These are phyloP conservation scores for Pissodes strobi DNA, from an alignment of 1,140 invertebrate genomes.

Conservation along the genomic window DNA sequence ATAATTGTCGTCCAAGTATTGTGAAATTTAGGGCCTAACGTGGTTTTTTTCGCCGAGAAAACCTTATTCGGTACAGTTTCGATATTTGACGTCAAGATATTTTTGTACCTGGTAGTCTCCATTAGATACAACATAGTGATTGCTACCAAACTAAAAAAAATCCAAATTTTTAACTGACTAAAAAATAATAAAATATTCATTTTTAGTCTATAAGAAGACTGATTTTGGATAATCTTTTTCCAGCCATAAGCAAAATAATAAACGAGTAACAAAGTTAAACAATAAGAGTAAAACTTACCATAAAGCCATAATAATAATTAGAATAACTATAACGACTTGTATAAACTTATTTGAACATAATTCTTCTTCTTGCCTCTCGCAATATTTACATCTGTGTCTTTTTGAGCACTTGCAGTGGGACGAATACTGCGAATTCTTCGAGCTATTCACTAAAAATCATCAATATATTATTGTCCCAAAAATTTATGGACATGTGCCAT, in stretches of 20 bases:
- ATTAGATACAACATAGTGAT: slow-evolving; percentile 85
- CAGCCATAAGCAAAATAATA: too few species aligned
- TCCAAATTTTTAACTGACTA: background rate
- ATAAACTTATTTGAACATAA: slow-evolving; percentile 86
- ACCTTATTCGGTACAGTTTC: slow-evolving; percentile 38
- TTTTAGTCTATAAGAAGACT: too few species aligned
- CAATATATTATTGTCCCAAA: too few species aligned
- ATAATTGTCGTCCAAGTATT: slow-evolving; percentile 23
- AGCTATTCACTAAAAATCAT: slow-evolving; percentile 37
- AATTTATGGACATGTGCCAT: too few species aligned
- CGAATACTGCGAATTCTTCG: slow-evolving; percentile 31
- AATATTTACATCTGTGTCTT: slow-evolving; percentile 46
- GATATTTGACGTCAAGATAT: slow-evolving; percentile 42
- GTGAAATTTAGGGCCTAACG: slow-evolving; percentile 37
- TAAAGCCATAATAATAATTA: slow-evolving; percentile 91
- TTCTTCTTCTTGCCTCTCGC: slow-evolving; percentile 56
- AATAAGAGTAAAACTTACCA: slow-evolving; percentile 83
- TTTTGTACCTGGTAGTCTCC: slow-evolving; percentile 67
- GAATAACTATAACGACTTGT: slow-evolving; percentile 83
- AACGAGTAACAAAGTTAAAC: too few species aligned
- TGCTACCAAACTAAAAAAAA: slow-evolving; percentile 72
- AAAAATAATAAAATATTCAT: background rate
- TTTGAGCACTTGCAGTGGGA: slow-evolving; percentile 47
- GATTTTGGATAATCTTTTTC: too few species aligned
- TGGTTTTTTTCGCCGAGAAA: slow-evolving; percentile 41